phyloP scores from a whole-genome alignment of 2,888 invertebrate genomes.

The Tipula unca region DNA sequence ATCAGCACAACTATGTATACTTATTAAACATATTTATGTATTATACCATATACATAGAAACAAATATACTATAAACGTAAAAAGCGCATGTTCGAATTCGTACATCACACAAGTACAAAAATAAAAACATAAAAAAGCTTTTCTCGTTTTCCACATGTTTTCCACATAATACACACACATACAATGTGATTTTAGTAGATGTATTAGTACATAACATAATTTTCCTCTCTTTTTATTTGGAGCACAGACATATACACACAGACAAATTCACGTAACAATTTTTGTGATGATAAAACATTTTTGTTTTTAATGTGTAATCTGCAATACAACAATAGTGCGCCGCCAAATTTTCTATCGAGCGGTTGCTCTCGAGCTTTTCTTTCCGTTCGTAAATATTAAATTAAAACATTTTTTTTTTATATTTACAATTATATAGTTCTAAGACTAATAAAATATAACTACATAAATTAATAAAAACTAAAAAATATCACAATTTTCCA shows the following conservation, averaged over 20 bases:
- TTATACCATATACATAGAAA: background rate
- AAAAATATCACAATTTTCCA: background rate
- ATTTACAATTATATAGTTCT: background rate
- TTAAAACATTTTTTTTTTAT: background rate
- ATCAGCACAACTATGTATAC: background rate
- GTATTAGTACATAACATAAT: background rate
- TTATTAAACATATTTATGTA: background rate
- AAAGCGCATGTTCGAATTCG: background rate
- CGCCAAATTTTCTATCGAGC: conserved; percentile 14
- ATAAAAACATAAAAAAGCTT: background rate
- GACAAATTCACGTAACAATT: background rate
- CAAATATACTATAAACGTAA: background rate
- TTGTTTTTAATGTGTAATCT: background rate
- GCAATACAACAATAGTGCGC: conserved; percentile 14
- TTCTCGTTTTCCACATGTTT: background rate
- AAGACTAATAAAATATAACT: background rate
- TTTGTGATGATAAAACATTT: background rate
- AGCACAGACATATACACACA: background rate
- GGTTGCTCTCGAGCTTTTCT: conserved; percentile 14
- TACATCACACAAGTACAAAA: background rate
- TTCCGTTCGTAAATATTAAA: background rate
- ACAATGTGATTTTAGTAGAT: background rate
- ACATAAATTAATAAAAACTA: background rate
- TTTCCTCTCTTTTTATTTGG: background rate
- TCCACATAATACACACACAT: background rate